phyloP scores from a whole-genome alignment of 2,888 invertebrate genomes.

The Parnassius mnemosyne region DNA sequence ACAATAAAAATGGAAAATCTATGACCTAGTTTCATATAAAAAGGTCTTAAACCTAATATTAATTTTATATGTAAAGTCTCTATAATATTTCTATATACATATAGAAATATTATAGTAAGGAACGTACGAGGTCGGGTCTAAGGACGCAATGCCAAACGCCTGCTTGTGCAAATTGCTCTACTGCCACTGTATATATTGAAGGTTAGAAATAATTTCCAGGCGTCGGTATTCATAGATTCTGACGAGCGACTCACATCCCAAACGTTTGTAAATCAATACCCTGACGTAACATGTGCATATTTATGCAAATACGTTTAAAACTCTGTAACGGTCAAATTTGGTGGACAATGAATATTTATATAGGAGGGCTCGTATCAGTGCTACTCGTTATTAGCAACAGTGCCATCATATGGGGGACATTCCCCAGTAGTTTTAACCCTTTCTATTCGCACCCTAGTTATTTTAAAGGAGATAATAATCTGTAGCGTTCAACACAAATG shows the following conservation, averaged over 20 bases:
- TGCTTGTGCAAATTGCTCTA: not conserved
- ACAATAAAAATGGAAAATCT: too few species aligned
- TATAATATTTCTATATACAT: not conserved
- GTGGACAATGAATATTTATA: conserved; percentile 27
- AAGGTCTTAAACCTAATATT: too few species aligned
- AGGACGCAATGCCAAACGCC: conserved; percentile 14
- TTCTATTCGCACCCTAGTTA: conserved; percentile 61
- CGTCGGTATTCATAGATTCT: conserved; percentile 3
- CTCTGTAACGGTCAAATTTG: conserved; percentile 15
- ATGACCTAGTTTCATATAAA: too few species aligned
- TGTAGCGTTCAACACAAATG: conserved; percentile 22
- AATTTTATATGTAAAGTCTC: too few species aligned
- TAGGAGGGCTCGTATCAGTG: conserved; percentile 25
- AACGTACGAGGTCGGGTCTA: conserved; percentile 9
- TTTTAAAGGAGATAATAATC: conserved; percentile 42
- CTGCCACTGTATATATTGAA: not conserved
- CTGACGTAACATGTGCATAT: not conserved
- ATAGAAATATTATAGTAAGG: too few species aligned
- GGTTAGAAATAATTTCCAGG: conserved; percentile 2
- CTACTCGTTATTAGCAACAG: conserved; percentile 30
- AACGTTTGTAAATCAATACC: not conserved
- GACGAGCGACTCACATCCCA: not conserved
- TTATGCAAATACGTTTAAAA: not conserved
- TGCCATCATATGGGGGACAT: conserved; percentile 49
- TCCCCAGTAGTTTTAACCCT: conserved; percentile 70